Evolutionary conservation across 2,888 invertebrate genomes (phyloP).

Genomic region (Troides helena): DNA sequence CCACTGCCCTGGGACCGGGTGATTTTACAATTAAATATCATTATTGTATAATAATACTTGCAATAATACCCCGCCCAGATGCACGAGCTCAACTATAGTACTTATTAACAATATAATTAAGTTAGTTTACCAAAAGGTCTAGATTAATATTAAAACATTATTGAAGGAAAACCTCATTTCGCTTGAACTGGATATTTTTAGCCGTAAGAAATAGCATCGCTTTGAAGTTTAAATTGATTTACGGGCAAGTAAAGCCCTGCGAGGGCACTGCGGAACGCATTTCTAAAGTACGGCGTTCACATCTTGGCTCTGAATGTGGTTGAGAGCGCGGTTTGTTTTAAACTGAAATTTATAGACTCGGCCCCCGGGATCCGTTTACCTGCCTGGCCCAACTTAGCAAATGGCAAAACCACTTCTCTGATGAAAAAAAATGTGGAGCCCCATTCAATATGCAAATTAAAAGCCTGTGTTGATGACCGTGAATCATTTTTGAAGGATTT

Average conservation of each 20-base stretch:
- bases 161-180: neutral
- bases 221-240: slow-evolving; percentile 64
- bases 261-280: slow-evolving; percentile 31
- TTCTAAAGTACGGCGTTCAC: slow-evolving; percentile 17
- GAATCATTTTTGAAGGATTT: neutral
- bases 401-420: slow-evolving; percentile 7
- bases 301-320: slow-evolving; percentile 30
- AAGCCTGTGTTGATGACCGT: slow-evolving; percentile 13
- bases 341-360: slow-evolving; percentile 51
- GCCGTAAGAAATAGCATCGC: neutral
- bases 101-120: no score
- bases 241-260: slow-evolving; percentile 40
- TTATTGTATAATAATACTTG: no score
- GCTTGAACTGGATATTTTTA: neutral
- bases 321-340: slow-evolving; percentile 43
- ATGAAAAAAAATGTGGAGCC: slow-evolving; percentile 17
- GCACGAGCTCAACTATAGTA: no score
- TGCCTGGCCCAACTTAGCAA: slow-evolving; percentile 12
- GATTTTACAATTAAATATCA: no score
- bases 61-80: no score
- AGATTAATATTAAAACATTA: neutral
- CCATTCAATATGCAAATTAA: slow-evolving; percentile 27
- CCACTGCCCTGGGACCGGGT: no score
- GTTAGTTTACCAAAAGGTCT: no score
- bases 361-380: slow-evolving; percentile 19